A percentile compares a stretch with the other conserved stretches of the same genome.
These are phyloP conservation scores for Gavialis gangeticus DNA, from an alignment of 2,113 vertebrate genomes.

Conservation along the genomic window DNA sequence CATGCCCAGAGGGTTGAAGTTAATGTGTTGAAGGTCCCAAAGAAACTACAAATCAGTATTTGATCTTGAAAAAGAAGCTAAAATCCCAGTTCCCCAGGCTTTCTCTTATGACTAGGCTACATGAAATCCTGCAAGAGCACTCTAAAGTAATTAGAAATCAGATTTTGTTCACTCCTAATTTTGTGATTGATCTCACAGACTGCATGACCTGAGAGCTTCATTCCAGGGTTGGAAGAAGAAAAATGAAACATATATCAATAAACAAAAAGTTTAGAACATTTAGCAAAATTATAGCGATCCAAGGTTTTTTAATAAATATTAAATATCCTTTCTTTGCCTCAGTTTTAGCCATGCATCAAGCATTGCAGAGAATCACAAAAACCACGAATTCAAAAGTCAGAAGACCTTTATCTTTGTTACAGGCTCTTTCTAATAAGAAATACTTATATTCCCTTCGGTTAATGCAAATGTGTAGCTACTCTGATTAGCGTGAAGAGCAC, in stretches of 20 bases:
- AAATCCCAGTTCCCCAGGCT: conserved; percentile 45
- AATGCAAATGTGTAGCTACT: conserved; percentile 45
- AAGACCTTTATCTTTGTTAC: conserved; percentile 53
- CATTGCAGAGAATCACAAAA: conserved; percentile 7
- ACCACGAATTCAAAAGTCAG: conserved; percentile 41
- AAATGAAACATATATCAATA: conserved; percentile 79
- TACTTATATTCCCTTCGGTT: conserved; percentile 46
- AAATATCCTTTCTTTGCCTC: conserved; percentile 57
- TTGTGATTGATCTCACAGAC: conserved; percentile 55
- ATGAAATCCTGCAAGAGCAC: conserved; percentile 49
- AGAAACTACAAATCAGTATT: conserved; percentile 57
- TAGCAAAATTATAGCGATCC: conserved; percentile 77
- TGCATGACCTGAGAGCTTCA: conserved; percentile 34
- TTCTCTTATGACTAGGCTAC: conserved; percentile 59
- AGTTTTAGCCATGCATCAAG: conserved; percentile 45
- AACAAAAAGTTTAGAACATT: conserved; percentile 78
- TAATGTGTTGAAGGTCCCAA: conserved; percentile 43
- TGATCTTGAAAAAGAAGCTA: conserved; percentile 58
- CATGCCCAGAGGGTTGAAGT: conserved; percentile 12
- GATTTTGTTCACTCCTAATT: conserved; percentile 57
- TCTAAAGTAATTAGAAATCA: conserved; percentile 61
- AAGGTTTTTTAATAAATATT: conserved; percentile 78
- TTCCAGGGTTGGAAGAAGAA: conserved; percentile 51
- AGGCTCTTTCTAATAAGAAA: conserved; percentile 38
- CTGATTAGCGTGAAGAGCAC: conserved; percentile 68